A percentile compares a stretch with the other conserved stretches of the same genome.
Conservation (phyloP, 2,888 invertebrate genomes). For the Lepidochrysops patricia region DNA sequence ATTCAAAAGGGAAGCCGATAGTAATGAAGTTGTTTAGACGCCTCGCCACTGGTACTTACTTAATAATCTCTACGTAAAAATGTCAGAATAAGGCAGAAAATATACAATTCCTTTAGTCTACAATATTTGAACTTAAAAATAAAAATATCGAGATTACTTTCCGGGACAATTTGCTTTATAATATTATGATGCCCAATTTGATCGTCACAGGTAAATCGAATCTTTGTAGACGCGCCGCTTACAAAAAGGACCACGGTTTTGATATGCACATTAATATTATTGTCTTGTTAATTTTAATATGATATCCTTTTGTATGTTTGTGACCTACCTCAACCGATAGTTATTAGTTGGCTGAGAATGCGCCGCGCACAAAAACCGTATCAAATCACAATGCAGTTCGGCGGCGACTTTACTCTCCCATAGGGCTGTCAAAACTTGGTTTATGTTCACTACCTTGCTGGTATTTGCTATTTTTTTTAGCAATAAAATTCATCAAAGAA, state of each 20-base stretch:
- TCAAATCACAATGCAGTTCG: conserved; percentile 53
- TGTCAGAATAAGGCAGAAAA: no score
- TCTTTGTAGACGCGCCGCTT: neutral
- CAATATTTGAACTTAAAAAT: no score
- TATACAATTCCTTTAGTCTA: no score
- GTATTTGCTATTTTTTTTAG: no score
- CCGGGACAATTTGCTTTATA: neutral
- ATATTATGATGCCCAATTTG: no score
- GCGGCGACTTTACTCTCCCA: conserved; percentile 25
- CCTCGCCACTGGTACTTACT: no score
- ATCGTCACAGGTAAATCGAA: neutral
- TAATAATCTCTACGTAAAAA: no score
- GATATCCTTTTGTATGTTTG: conserved; percentile 20
- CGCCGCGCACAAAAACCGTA: conserved; percentile 52
- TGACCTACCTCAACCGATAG: conserved; percentile 36
- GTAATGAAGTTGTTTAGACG: no score
- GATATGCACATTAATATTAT: conserved; percentile 1
- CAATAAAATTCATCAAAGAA: neutral
- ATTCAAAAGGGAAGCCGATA: no score
- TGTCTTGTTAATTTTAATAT: conserved; percentile 3
- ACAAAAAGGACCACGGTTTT: neutral
- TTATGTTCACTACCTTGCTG: neutral
- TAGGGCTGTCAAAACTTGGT: conserved; percentile 20
- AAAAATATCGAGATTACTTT: neutral
- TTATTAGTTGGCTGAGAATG: conserved; percentile 37